These are phyloP conservation scores for Vidua chalybeata DNA, from an alignment of 2,113 vertebrate genomes.

Conservation along the genomic window DNA sequence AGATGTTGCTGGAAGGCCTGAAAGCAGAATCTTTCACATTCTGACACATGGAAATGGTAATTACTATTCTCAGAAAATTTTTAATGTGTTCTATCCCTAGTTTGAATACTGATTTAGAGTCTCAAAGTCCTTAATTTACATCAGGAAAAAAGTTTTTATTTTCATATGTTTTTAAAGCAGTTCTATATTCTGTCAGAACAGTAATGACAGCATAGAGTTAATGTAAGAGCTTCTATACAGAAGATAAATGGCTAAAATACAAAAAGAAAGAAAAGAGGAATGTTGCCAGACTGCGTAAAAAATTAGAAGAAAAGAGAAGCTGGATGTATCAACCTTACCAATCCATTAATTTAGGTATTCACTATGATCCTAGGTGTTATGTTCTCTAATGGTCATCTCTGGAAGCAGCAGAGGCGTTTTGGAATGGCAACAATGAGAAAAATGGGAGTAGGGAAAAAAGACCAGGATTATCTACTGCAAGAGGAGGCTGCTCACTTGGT, in stretches of 20 bases:
- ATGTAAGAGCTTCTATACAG: not conserved
- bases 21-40: fast-evolving
- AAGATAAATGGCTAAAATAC: not conserved
- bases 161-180: not conserved
- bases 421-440: constrained; percentile 16
- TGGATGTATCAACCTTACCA: not conserved
- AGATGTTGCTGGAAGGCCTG: constrained; percentile 29
- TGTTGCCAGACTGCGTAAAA: not conserved
- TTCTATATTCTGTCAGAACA: not conserved
- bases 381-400: not conserved
- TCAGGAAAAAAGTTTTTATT: not conserved
- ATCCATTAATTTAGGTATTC: not conserved
- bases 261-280: not conserved
- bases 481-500: not conserved
- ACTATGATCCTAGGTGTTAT: not conserved
- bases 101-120: not conserved
- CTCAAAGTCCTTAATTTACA: not conserved
- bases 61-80: not conserved
- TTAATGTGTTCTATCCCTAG: not conserved
- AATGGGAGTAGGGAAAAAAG: constrained; percentile 13
- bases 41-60: constrained; percentile 43
- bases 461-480: not conserved
- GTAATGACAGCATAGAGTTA: not conserved
- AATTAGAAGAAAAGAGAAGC: not conserved
- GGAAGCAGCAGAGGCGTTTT: constrained; percentile 47